Evolutionary conservation across 2,888 invertebrate species (phyloP).

Genomic region (Chymomyza amoena): DNA sequence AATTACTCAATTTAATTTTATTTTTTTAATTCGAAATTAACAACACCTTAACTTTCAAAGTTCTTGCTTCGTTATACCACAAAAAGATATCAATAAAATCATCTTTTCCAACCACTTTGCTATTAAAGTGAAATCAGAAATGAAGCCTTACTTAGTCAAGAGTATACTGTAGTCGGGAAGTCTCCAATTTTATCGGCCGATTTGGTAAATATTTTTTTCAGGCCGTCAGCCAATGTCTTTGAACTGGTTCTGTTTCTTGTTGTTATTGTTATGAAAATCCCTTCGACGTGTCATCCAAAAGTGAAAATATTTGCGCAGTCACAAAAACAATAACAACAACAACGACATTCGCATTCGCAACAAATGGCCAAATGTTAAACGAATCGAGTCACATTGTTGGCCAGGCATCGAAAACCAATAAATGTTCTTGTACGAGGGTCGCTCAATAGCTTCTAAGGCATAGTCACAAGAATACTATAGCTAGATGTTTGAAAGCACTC

Average conservation of each 20-base stretch:
- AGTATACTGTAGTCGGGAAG: no score
- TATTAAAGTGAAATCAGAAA: no score
- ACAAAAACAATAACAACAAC: constrained; percentile 13
- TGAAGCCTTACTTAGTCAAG: no score
- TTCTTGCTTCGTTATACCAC: no score
- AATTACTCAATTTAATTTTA: no score
- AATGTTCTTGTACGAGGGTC: background rate
- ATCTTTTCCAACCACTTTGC: no score
- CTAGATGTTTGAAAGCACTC: no score
- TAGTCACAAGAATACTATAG: no score
- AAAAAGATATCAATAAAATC: no score
- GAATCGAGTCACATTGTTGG: background rate
- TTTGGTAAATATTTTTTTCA: constrained; percentile 21
- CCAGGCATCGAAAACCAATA: background rate
- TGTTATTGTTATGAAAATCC: constrained; percentile 67
- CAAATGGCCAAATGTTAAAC: background rate
- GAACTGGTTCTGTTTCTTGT: background rate
- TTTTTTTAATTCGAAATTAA: no score
- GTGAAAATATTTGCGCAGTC: constrained; percentile 74
- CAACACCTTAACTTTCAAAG: no score
- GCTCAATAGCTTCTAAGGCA: background rate
- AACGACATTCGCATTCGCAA: background rate
- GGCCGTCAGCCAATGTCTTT: constrained; percentile 39
- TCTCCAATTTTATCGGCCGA: no score
- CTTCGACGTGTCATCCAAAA: constrained; percentile 73